A percentile compares a stretch with the other conserved stretches of the same genome.
These are phyloP conservation scores for Dolichopus griseipennis DNA, from an alignment of 2,888 invertebrate genomes.

Conservation along the genomic window DNA sequence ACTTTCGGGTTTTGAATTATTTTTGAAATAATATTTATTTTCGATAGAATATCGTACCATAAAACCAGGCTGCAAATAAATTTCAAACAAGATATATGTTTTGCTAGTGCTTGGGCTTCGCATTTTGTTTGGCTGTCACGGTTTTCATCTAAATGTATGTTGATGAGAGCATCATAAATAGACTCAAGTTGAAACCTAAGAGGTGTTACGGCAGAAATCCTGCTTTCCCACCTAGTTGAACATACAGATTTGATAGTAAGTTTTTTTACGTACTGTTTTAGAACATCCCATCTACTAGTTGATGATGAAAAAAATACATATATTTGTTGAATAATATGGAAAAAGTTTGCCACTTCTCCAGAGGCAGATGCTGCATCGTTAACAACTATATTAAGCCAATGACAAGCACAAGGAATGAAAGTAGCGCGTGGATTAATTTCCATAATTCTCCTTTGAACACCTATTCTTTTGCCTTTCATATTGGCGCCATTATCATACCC, in stretches of 20 bases:
- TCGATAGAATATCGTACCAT: slow-evolving; percentile 1
- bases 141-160: background rate
- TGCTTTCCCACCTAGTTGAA: slow-evolving; percentile 5
- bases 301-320: slow-evolving; percentile 9
- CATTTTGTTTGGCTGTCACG: slow-evolving; percentile 7
- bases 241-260: slow-evolving; percentile 8
- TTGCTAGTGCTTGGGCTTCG: background rate
- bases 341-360: background rate
- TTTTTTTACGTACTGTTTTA: background rate
- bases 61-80: slow-evolving; percentile 1
- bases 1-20: background rate
- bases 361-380: slow-evolving; percentile 7
- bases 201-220: slow-evolving; percentile 2
- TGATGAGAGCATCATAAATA: background rate
- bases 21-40: slow-evolving; percentile 7
- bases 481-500: slow-evolving; percentile 9
- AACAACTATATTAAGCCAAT: slow-evolving; percentile 10
- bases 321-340: background rate
- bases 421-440: slow-evolving; percentile 9
- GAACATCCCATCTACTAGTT: background rate
- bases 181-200: background rate
- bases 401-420: slow-evolving; percentile 8
- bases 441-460: slow-evolving; percentile 8
- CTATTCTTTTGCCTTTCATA: slow-evolving; percentile 8
- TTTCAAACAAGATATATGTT: slow-evolving; percentile 7